phyloP scores from a whole-genome alignment of 1,140 invertebrate species.

The Euschistus heros region DNA sequence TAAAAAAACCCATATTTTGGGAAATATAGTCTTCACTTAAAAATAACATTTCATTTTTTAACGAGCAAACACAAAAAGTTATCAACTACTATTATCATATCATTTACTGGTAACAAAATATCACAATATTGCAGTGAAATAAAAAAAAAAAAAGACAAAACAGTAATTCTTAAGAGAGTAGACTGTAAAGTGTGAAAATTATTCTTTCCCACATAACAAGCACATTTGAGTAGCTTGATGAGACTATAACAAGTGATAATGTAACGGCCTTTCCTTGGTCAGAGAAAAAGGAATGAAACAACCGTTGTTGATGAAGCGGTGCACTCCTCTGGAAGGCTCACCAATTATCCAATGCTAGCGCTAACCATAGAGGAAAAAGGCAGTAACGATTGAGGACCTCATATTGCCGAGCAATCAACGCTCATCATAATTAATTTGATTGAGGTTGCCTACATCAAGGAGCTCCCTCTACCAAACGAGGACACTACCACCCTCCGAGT shows the following conservation, averaged over 20 bases:
- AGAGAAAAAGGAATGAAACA: not conserved
- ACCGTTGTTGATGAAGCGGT: not conserved
- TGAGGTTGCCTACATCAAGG: conserved; percentile 2
- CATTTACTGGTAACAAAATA: not conserved
- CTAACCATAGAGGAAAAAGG: not conserved
- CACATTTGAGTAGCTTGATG: not conserved
- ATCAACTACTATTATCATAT: too few relatives aligned
- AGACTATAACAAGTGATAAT: conserved; percentile 13
- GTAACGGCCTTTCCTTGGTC: not conserved
- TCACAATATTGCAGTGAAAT: not conserved
- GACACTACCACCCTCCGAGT: not conserved
- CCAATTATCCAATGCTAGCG: conserved; percentile 25
- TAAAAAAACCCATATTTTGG: too few relatives aligned
- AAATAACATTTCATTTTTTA: too few relatives aligned
- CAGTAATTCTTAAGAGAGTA: not conserved
- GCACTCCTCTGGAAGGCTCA: not conserved
- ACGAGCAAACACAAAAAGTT: too few relatives aligned
- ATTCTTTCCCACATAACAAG: not conserved
- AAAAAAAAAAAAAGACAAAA: not conserved
- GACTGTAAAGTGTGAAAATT: conserved; percentile 5
- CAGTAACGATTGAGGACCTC: conserved; percentile 21
- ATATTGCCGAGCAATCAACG: conserved; percentile 18
- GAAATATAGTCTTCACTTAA: too few relatives aligned
- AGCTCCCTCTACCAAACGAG: conserved; percentile 1
- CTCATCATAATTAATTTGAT: conserved; percentile 28